Base-by-base conservation (phyloP, 2,888 invertebrate species). In the Erpobdella octoculata region DNA sequence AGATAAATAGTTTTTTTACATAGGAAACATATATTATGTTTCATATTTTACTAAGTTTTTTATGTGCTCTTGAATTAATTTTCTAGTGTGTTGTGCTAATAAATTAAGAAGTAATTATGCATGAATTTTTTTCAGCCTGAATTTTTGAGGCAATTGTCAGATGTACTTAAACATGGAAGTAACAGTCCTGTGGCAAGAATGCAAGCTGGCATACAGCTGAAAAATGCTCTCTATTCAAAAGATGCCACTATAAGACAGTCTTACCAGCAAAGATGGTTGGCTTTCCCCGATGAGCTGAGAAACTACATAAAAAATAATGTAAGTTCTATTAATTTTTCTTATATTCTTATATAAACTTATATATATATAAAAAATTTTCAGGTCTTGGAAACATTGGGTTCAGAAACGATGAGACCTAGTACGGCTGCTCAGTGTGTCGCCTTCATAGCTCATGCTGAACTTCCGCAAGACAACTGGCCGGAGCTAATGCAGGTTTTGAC, bases 361-460 rank as follows among this genome's bases (percentile, higher is more conserved):
- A n/a, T n/a, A n/a, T n/a, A n/a, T n/a, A n/a, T n/a, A n/a, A n/a
- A n/a, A n/a, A 5, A 71, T 53, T 83, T 84, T 33, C 81, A 94
- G 94, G 92, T 95, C 79, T 85, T 98, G 79, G 88, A 88, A 78
- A 91, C 97, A 15, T 87, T 99, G 78, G 97, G 98, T 73, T 97
- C 98, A 74, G 98, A 99, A 86, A 91, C 80, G 74, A 90, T 89
- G 76, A 86, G 97, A 75, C 98, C 97, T 1, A 95, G 95, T 79
- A 93, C 94, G 69, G 97, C 97, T 8, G 97, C 98, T 0, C 98
- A 98, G 84, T 99, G 98, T 86, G 95, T 99, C 62, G 97, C 98
- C 0, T 94, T 94, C 83, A 93, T 99, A 74, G 98, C 96, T 0
- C 93, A 96, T 67, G 91, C 94, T 38, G 98, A 99, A 85, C 86